Base-by-base conservation (phyloP, 2,888 invertebrate genomes). In the Rambutsinella grinnellia region DNA sequence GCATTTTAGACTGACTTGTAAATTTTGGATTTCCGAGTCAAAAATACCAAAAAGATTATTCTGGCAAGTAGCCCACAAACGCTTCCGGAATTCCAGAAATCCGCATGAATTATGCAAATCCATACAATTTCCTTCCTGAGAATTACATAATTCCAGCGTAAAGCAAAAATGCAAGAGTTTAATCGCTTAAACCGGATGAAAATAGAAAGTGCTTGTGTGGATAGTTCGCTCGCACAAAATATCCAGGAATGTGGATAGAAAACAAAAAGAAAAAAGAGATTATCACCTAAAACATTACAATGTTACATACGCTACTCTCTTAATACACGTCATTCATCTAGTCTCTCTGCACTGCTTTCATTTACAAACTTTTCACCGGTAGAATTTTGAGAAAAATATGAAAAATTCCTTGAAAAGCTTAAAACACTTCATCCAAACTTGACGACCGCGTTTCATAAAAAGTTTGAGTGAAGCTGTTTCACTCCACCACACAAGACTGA, bases 101-200 rank as follows among this genome's bases (percentile, higher is more conserved):
- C 75, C 79, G 71, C 79, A 79, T 79, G 79, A 79, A 79, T 79
- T 79, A 79, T 79, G 79, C 79, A 79, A 76, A 79, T 79, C 57
- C 28, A 54, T 51, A 46, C 62, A 51, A 53, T 58, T 56, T 21
- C 49, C 5, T 24, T 8, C 17, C 36, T 44, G 23, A 21, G 23
- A 53, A 51, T 27, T 49, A 27, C 27, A 36, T 57, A 57, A 57
- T 57, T 36, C 27, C 24, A 23, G 8, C 17, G 23, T 6, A 19
- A 60, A 17, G 21, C 3, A 8, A 10, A 10, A 17, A 19, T 17
- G 36, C 19, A 23, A 19, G 21, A 51, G 26, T 46, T 46, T 23
- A 21, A 60, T 19, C 2, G 13, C 46, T 26, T 2, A 24, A n/a
- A 57, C n/a, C 28, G 17, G n/a, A 47, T 3, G 24, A 23, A 60